phyloP scores from a whole-genome alignment of 2,888 invertebrate species.

The Bursaphelenchus okinawaensis region DNA sequence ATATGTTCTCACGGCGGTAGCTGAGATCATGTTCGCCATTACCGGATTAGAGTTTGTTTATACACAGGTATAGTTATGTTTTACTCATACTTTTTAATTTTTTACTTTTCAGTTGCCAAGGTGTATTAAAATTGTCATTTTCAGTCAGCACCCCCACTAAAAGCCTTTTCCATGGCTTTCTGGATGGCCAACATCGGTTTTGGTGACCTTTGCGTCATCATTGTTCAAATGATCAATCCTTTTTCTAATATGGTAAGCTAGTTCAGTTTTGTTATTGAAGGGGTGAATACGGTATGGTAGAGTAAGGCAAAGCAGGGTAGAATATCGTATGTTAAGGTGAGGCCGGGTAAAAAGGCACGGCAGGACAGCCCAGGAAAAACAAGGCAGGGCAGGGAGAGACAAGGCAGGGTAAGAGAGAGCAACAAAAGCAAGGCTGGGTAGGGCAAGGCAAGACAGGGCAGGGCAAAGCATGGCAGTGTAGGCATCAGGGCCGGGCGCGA shows the following conservation, averaged over 20 bases:
- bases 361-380: no score
- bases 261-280: neutral
- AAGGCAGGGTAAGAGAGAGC: no score
- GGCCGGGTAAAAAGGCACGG: no score
- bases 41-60: slow-evolving; percentile 8
- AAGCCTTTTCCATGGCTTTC: slow-evolving; percentile 2
- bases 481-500: no score
- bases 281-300: no score
- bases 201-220: neutral
- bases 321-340: no score
- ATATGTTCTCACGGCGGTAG: neutral
- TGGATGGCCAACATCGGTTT: slow-evolving; percentile 7
- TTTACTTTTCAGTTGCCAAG: neutral
- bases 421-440: no score
- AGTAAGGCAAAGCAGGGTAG: no score
- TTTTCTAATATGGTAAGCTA: slow-evolving; percentile 5
- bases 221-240: neutral
- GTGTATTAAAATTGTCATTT: no score
- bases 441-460: no score
- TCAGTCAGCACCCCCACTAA: slow-evolving; percentile 7
- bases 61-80: neutral
- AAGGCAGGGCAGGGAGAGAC: no score
- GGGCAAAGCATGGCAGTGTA: no score
- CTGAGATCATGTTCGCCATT: slow-evolving; percentile 4
- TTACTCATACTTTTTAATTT: neutral